Conservation (phyloP, 2,797 vertebrate species). For the Crypturellus tataupa region DNA sequence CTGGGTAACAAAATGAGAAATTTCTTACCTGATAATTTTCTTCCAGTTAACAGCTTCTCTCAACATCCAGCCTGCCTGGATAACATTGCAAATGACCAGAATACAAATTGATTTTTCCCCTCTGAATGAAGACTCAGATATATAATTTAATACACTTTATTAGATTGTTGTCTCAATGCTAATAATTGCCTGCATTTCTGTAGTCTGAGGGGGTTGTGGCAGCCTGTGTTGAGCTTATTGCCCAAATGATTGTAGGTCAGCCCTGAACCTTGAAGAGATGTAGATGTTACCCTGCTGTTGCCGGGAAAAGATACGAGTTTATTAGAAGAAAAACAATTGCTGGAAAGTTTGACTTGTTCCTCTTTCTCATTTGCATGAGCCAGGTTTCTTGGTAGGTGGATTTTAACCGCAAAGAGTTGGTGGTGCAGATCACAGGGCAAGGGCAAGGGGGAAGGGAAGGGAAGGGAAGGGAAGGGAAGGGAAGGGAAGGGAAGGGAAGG, state of each 20-base stretch:
- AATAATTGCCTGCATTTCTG: not conserved
- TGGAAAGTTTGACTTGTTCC: not conserved
- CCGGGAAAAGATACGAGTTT: not conserved
- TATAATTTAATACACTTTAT: conserved; percentile 1
- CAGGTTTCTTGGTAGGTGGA: not conserved
- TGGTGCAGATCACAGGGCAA: not conserved
- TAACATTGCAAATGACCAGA: not conserved
- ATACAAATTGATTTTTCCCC: not conserved
- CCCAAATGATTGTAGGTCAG: not conserved
- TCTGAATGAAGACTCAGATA: not conserved
- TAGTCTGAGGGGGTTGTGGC: not conserved
- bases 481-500: not conserved
- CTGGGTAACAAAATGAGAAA: conserved; percentile 63
- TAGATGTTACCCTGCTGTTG: not conserved
- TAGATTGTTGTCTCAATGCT: not conserved
- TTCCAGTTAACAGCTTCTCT: conserved; percentile 39
- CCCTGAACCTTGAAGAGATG: not conserved
- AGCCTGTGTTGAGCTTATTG: not conserved
- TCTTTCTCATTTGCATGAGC: fast-evolving
- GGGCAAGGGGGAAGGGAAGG: too few relatives aligned
- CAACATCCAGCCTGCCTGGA: fast-evolving
- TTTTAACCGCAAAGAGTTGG: not conserved
- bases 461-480: too few relatives aligned
- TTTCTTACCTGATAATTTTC: conserved; percentile 67
- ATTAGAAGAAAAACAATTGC: not conserved